Evolutionary conservation across 2,113 vertebrate species (phyloP).

Genomic region (Larimichthys polyactis): DNA sequence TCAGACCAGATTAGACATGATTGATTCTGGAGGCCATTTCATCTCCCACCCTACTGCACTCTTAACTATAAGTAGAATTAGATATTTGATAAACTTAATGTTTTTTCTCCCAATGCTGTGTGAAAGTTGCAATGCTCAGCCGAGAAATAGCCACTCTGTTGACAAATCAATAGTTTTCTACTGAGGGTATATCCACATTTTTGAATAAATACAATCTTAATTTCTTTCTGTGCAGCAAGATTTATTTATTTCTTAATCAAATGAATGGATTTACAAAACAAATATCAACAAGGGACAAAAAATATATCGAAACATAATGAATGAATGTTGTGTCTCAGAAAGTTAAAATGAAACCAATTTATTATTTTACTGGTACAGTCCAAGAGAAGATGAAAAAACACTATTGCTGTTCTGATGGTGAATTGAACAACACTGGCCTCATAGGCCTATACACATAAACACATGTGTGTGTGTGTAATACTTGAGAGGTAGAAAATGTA

Average conservation of each 20-base stretch:
- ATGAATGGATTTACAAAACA: neutral
- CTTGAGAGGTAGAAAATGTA: neutral
- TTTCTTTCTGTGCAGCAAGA: neutral
- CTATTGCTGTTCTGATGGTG: neutral
- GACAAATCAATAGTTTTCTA: conserved; percentile 17
- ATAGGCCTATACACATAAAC: no score
- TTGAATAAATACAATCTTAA: conserved; percentile 2
- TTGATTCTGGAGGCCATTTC: neutral
- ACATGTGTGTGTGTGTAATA: neutral
- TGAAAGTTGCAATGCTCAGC: conserved; percentile 5
- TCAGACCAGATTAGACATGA: neutral
- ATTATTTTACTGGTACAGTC: neutral
- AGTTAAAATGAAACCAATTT: neutral
- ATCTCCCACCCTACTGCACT: neutral
- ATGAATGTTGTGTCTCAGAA: neutral
- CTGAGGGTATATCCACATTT: neutral
- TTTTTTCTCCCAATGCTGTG: neutral
- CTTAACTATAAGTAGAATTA: neutral
- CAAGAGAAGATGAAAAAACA: neutral
- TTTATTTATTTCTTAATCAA: neutral
- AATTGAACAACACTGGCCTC: neutral
- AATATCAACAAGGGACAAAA: neutral
- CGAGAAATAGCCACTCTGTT: neutral
- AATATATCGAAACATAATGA: neutral
- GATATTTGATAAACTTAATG: neutral